Conservation (phyloP, 2,113 vertebrate species). For the Campylorhamphus procurvoides region DNA sequence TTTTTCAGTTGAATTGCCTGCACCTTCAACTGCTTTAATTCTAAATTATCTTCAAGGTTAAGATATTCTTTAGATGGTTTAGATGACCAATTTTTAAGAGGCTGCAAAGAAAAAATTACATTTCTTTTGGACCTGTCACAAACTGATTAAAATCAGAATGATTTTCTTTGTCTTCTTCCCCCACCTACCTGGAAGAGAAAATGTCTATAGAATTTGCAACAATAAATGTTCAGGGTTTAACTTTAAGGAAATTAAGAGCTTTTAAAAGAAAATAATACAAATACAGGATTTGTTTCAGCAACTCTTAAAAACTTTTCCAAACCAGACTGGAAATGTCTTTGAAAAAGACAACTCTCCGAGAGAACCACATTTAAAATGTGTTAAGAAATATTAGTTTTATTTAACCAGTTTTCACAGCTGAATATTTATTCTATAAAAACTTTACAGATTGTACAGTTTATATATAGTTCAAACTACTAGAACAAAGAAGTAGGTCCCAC, state of each 20-base stretch:
- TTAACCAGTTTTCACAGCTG: constrained; percentile 89
- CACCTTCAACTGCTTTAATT: background rate
- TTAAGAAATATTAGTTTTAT: constrained; percentile 92
- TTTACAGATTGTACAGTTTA: constrained; percentile 93
- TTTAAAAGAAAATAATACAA: background rate
- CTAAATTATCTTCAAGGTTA: background rate
- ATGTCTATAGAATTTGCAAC: background rate
- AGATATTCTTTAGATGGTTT: no score
- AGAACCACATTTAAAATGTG: constrained; percentile 68
- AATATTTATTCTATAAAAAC: constrained; percentile 92
- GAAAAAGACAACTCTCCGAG: constrained; percentile 13
- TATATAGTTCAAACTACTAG: constrained; percentile 85
- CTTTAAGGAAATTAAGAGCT: background rate
- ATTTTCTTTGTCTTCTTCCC: background rate
- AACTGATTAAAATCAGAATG: background rate
- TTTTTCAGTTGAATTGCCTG: background rate
- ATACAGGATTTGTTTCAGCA: background rate
- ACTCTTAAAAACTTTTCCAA: background rate
- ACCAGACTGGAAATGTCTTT: background rate
- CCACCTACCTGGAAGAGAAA: background rate
- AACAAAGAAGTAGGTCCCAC: constrained; percentile 87
- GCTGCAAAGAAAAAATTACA: background rate
- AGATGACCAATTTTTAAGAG: background rate
- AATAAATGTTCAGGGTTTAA: background rate
- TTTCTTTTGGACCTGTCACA: background rate